These are phyloP conservation scores for Miniopterus natalensis DNA, from an alignment of 2,113 vertebrate genomes.

Conservation along the genomic window DNA sequence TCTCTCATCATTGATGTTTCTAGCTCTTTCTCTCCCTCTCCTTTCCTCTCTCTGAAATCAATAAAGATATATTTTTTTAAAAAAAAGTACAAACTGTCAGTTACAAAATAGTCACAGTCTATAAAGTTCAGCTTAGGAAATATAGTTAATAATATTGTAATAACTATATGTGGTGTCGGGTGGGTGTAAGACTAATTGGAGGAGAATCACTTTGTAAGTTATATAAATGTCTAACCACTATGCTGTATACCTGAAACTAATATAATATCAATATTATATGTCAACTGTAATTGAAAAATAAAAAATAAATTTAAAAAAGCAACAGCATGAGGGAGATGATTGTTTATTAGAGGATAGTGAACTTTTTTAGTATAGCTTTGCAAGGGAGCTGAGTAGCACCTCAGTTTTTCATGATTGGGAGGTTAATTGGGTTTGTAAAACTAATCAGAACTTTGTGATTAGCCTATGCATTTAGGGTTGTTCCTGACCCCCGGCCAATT, in stretches of 20 bases:
- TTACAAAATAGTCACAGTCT: too few species aligned
- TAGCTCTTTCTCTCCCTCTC: too few species aligned
- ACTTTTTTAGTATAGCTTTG: background rate
- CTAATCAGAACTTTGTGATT: slow-evolving; percentile 6
- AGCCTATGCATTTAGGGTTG: background rate
- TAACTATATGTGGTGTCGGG: too few species aligned
- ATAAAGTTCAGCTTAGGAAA: too few species aligned
- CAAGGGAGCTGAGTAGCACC: background rate
- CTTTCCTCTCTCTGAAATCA: too few species aligned
- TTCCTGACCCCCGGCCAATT: background rate
- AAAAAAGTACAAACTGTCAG: too few species aligned
- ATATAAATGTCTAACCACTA: background rate
- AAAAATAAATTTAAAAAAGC: background rate
- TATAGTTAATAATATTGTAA: too few species aligned
- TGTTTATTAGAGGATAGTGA: background rate
- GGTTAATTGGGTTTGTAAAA: slow-evolving; percentile 44
- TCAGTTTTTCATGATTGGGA: slow-evolving; percentile 40
- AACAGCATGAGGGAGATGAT: background rate
- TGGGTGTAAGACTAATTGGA: too few species aligned
- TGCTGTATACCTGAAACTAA: background rate
- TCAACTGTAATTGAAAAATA: background rate
- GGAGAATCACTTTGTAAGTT: too few species aligned
- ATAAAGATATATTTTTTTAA: too few species aligned
- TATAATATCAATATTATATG: background rate
- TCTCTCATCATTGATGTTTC: too few species aligned